Base-by-base conservation (phyloP, 2,888 invertebrate genomes). In the Brachyptera putata region DNA sequence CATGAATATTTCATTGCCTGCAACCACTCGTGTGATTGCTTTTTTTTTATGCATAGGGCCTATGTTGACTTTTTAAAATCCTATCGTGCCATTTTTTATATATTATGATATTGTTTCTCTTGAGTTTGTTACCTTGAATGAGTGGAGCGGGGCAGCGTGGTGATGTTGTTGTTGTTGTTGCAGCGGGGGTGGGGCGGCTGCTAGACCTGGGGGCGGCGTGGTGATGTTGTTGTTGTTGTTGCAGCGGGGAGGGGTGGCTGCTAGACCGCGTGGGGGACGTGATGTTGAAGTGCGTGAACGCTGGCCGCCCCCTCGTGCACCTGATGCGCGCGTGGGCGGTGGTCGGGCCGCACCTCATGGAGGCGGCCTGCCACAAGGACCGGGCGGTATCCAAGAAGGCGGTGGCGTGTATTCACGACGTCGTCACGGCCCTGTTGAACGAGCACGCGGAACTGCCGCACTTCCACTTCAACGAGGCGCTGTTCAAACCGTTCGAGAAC, bases 401-500 rank as follows among this genome's bases (percentile, higher is more conserved):
- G 0, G 91, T 96, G 26, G 72, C 74, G 5, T 92, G 92, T 68
- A 89, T 97, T 63, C 95, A 95, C 71, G 95, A 95, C 70, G 87
- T 92, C 18, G 90, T 95, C 53, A 92, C 91, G 1, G 88, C 91
- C 0, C 75, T 95, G 16, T 76, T 97, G 53, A 91, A 90, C 68
- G 90, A 90, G 70, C 91, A 91, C 73, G 84, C 87, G 0, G 96
- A 96, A 72, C 74, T 94, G 64, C 89, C 94, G 0, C 91, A 95
- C 75, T 96, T 95, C 75, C 95, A 96, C 73, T 94, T 96, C 73
- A 95, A 96, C 72, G 96, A 96, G 74, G 92, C 94, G 0, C 78
- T 96, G 7, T 85, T 96, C 67, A 95, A 96, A 71, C 95, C 96
- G 0, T 95, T 95, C 72, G 95, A 97, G 75, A 95, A 95, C 72